Evolutionary conservation across 2,113 vertebrate genomes (phyloP).

Genomic region (Saccopteryx bilineata): DNA sequence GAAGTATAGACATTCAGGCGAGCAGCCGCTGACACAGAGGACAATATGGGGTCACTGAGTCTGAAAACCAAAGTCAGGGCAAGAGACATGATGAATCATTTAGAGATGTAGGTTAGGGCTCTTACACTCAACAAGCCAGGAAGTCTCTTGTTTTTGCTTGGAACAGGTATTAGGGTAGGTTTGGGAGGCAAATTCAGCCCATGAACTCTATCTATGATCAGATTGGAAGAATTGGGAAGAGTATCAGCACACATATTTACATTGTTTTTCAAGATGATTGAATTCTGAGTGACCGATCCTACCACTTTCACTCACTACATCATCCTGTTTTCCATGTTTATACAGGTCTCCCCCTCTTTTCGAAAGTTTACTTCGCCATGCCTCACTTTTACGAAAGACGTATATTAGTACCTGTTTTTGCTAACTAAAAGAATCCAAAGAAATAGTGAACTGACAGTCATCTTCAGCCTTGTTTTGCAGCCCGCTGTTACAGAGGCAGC

Average conservation of each 20-base stretch:
- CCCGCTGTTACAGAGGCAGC: background rate
- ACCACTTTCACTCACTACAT: background rate
- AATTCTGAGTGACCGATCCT: background rate
- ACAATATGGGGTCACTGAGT: background rate
- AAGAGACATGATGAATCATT: background rate
- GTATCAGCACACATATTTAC: background rate
- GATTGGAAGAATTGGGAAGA: background rate
- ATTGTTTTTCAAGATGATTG: background rate
- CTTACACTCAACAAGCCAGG: background rate
- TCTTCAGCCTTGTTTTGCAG: background rate
- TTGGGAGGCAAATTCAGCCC: background rate
- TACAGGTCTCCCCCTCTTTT: background rate
- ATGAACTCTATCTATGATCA: background rate
- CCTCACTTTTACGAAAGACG: background rate
- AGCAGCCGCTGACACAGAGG: background rate
- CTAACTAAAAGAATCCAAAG: background rate
- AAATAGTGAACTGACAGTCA: background rate
- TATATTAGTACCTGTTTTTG: background rate
- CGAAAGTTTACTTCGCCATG: background rate
- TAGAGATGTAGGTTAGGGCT: background rate
- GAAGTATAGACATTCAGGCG: background rate
- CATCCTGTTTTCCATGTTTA: background rate
- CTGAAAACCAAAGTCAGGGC: background rate
- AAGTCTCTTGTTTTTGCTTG: background rate
- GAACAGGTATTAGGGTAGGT: background rate